These are phyloP conservation scores for Plodia interpunctella DNA, from an alignment of 1,140 invertebrate genomes.

Conservation along the genomic window DNA sequence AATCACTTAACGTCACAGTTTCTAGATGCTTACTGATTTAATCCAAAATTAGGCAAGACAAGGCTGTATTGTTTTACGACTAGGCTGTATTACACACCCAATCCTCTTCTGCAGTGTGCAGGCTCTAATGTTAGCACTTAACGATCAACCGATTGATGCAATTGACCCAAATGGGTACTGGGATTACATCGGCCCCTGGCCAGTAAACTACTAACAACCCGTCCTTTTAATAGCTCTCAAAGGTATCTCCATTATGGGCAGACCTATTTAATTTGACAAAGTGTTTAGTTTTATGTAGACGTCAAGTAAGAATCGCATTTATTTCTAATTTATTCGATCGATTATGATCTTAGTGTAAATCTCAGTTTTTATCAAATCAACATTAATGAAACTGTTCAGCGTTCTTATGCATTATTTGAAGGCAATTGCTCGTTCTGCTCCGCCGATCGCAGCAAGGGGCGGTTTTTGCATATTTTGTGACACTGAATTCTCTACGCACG, in stretches of 20 bases:
- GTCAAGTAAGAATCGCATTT: not conserved
- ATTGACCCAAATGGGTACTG: conserved; percentile 47
- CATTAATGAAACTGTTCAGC: not conserved
- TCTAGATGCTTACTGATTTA: not conserved
- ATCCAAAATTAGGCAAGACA: not conserved
- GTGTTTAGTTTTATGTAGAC: not conserved
- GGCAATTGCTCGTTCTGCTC: conserved; percentile 19
- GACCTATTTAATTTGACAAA: not conserved
- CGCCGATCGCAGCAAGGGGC: conserved; percentile 19
- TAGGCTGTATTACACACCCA: conserved; percentile 6
- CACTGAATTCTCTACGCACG: conserved; percentile 16
- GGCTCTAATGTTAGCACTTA: conserved; percentile 26
- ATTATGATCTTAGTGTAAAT: not conserved
- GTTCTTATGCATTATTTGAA: conserved; percentile 19
- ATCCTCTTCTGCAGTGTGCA: not conserved
- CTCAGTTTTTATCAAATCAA: not conserved
- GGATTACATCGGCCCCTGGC: conserved; percentile 31
- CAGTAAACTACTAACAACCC: conserved; percentile 33
- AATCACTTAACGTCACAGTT: conserved; percentile 21
- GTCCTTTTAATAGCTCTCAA: conserved; percentile 24
- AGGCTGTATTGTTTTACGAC: conserved; percentile 17
- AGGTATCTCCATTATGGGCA: not conserved
- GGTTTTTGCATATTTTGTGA: conserved; percentile 25
- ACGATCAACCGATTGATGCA: conserved; percentile 39
- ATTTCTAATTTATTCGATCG: not conserved